Evolutionary conservation across 1,140 invertebrate species (phyloP), one percentile per base, ranked within the genome.

Genomic region (Metopolophium dirhodum): DNA sequence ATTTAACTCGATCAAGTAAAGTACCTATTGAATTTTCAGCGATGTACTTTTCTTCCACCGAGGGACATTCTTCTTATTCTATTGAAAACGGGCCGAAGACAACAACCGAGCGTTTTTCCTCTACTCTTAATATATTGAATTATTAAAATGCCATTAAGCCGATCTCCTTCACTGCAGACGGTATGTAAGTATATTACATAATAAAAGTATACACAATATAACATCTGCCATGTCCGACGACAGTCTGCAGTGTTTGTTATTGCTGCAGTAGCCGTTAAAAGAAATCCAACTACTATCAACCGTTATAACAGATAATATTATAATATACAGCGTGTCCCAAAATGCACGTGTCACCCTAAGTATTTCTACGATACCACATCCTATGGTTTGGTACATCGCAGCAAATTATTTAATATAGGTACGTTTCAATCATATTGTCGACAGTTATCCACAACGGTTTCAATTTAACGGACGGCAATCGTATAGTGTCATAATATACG

Each of bases 1-100:
- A 77, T 77, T 77, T 77, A 77, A 77, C 61, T 77, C 61, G 61
- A 77, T 77, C 30, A 77, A 77, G 61, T 77, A n/a, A 77, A 77
- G 61, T 77, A 77, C 61, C 61, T 77, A 77, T 77, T 77, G 61
- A n/a, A 77, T 77, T n/a, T 77, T 77, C 83, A 23, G 20, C 37
- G 23, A 41, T 45, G 83, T 85, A 85, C 41, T 85, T 77, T 77
- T 77, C 37, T 77, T n/a, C n/a, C 14, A 6, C 30, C 11, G 6
- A n/a, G 61, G 22, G 41, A 45, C 37, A 41, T 41, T 85, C 83
- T 37, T 41, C 82, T 26, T 41, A 85, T 85, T 41, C 37, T 41
- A 41, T 37, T 41, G 35, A 41, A 83, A 83, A 41, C 82, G 20
- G 35, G 1, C 37, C 35, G 82, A 41, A 41, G 37, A 83, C 82